Base-by-base conservation (phyloP, 2,797 vertebrate genomes). In the Trachurus trachurus region DNA sequence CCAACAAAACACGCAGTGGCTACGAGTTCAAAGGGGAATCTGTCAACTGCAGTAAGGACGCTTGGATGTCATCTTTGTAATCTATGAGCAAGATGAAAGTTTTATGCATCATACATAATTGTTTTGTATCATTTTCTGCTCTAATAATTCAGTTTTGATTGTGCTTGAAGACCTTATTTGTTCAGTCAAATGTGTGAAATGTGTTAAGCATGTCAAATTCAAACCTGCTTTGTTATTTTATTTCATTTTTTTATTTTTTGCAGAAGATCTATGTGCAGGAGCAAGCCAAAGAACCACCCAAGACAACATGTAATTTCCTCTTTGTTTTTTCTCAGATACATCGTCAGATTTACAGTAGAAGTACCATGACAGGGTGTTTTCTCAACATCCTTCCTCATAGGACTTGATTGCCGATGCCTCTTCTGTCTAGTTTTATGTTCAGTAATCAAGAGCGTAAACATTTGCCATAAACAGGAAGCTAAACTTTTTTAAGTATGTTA, bases 1-100 rank as follows among this genome's bases (percentile, higher is more conserved):
- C 0, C 0, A 0, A 0, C 0, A 5, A 66, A 19, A 83, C 8
- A 0, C 4, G 15, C 44, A 9, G 6, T 0, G 29, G 2, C 21
- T 94, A 93, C 81, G 26, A 0, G 0, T 94, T 95, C 59, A 0
- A 0, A 0, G 95, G 84, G 4, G 0, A 0, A 0, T 0, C 0
- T 12, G 65, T 64, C 1, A 17, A 75, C 52, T 96, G 93, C 83
- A 87, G 96, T 96, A 90, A 94, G 95, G 1, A 50, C 10, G 5
- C 34, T 42, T 22, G 13, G 13, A 50, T 74, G 17, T 31, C 56
- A 15, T 72, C 12, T 37, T 6, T 31, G 10, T 0, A 9, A 19
- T 40, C 19, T 11, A 16, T 44, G 49, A 61, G 15, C n/a, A 39
- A 26, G 15, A 34, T 39, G 10, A n/a, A 16, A 11, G n/a, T 22